phyloP scores from a whole-genome alignment of 2,797 vertebrate genomes.

The Discoglossus pictus region DNA sequence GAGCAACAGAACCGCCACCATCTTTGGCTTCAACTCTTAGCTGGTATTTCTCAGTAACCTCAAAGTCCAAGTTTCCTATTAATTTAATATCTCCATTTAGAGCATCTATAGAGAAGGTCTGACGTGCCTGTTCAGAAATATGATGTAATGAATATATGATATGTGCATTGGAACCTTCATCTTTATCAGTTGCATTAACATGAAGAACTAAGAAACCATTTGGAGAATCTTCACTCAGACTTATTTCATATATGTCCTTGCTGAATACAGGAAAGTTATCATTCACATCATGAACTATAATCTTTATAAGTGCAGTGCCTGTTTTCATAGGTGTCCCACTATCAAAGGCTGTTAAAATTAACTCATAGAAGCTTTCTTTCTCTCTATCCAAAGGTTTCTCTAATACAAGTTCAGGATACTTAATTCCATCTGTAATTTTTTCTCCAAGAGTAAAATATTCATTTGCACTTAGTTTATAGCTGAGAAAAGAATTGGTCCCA shows the following conservation, averaged over 20 bases:
- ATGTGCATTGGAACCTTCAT: constrained; percentile 71
- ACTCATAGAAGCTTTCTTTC: constrained; percentile 64
- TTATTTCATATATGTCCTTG: constrained; percentile 60
- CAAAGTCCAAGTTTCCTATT: constrained; percentile 70
- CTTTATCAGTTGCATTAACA: constrained; percentile 69
- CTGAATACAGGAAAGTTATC: constrained; percentile 74
- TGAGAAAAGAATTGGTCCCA: constrained; percentile 56
- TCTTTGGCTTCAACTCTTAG: constrained; percentile 76
- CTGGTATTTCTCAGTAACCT: constrained; percentile 69
- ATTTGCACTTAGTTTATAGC: constrained; percentile 60
- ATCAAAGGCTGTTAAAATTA: constrained; percentile 62
- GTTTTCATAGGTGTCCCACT: constrained; percentile 40
- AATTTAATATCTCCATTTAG: constrained; percentile 67
- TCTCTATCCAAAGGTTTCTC: constrained; percentile 74
- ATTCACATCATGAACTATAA: constrained; percentile 71
- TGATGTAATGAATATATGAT: constrained; percentile 71
- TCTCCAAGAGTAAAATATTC: no score
- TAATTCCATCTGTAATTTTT: constrained; percentile 74
- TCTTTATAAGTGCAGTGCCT: constrained; percentile 60
- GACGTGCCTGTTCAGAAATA: constrained; percentile 65
- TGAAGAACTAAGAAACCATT: constrained; percentile 60
- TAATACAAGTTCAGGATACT: constrained; percentile 78
- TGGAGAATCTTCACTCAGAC: constrained; percentile 62
- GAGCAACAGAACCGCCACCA: constrained; percentile 66
- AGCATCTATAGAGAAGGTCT: constrained; percentile 65